Evolutionary conservation across 2,113 vertebrate species (phyloP), one percentile per base, ranked within the genome.

Genomic region (Callospermophilus lateralis): DNA sequence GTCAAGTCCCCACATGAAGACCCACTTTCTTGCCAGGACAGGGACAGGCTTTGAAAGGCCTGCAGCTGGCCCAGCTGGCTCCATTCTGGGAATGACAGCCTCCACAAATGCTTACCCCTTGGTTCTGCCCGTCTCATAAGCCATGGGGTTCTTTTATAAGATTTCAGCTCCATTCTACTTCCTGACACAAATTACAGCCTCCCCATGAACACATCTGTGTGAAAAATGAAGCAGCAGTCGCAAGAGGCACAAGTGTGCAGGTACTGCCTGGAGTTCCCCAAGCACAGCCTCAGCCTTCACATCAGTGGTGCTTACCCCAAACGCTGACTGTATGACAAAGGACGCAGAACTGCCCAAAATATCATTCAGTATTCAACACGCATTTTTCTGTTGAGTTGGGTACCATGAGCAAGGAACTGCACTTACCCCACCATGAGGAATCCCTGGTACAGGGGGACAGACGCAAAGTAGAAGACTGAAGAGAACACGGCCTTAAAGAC

Each of bases 391-490:
- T 34, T 34, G 65, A 85, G 45, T 45, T 45, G 45, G 77, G 32
- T 12, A 80, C 28, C 0, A 0, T 61, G 10, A 90, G 20, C 84
- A 28, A 39, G 96, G 77, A 55, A 55, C 68, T 81, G 80, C 83
- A 99, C 99, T 92, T 99, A 99, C 99, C 99, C 99, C 17, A 99
- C 99, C 99, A 99, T 99, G 98, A 99, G 99, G 98, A 99, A 99
- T 48, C 99, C 99, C 98, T 99, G 99, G 99, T 99, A 99, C 97
- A 99, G 98, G 39, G 99, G 99, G 95, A 99, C 99, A 3, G 99
- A 99, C 30, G 99, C 99, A 93, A 99, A 99, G 98, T 99, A 99
- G 99, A 99, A 99, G 92, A 99, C 98, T 16, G 99, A 99, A 70
- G 99, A 99, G 98, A 99, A 99, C 37, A 99, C 99, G 3, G 99